Conservation (phyloP, 1,140 invertebrate genomes). For the Hesperophylax magnus region DNA sequence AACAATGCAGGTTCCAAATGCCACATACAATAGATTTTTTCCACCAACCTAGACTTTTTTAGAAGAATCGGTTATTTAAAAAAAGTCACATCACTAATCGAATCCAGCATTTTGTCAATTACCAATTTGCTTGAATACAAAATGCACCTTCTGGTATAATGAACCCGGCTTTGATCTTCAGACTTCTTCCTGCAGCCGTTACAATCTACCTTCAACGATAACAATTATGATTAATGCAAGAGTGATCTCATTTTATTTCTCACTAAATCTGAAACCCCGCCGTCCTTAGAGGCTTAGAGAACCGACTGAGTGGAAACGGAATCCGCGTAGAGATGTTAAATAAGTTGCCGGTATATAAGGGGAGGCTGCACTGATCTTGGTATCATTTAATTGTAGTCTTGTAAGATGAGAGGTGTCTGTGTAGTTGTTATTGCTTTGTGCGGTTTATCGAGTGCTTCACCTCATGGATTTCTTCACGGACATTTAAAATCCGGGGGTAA, state of each 20-base stretch:
- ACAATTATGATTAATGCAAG: too few species aligned
- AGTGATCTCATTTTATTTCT: constrained; percentile 8
- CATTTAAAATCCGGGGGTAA: background rate
- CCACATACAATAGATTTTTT: too few species aligned
- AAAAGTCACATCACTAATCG: too few species aligned
- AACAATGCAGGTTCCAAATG: too few species aligned
- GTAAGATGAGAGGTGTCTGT: constrained; percentile 11
- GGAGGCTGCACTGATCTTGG: background rate
- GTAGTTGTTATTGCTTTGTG: background rate
- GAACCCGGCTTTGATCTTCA: background rate
- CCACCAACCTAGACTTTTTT: too few species aligned
- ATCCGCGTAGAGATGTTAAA: background rate
- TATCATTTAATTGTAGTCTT: constrained; percentile 13
- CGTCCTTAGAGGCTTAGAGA: background rate
- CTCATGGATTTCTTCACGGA: constrained; percentile 3
- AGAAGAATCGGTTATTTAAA: too few species aligned
- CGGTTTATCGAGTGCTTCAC: background rate
- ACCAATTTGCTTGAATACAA: too few species aligned
- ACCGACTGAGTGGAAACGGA: background rate
- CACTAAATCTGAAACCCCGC: background rate
- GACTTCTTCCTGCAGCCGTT: background rate
- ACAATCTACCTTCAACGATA: background rate
- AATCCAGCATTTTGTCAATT: too few species aligned
- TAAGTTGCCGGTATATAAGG: constrained; percentile 2
- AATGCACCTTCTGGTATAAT: background rate